phyloP scores from a whole-genome alignment of 2,888 invertebrate species.

The Eristalinus sepulchralis region DNA sequence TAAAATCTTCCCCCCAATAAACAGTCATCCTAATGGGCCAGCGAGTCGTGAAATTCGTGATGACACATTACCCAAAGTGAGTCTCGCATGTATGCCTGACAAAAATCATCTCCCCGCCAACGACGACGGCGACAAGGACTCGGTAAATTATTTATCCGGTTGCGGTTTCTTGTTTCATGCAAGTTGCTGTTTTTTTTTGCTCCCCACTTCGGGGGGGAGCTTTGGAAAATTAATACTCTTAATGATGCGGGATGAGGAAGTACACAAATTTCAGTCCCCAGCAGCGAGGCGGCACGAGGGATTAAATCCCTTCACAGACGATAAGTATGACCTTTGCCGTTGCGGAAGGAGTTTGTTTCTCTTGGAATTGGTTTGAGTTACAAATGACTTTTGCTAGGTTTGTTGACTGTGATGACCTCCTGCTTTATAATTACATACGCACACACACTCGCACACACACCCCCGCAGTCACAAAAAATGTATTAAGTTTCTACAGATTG shows the following conservation, averaged over 20 bases:
- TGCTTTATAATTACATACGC: conserved; percentile 14
- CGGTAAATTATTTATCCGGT: conserved; percentile 38
- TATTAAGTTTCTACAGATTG: conserved; percentile 28
- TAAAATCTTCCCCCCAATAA: conserved; percentile 51
- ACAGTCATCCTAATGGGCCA: conserved; percentile 38
- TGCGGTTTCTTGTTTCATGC: conserved; percentile 20
- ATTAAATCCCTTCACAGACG: conserved; percentile 4
- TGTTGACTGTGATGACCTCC: background rate
- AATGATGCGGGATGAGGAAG: conserved; percentile 30
- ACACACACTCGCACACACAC: background rate
- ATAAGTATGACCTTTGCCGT: conserved; percentile 30
- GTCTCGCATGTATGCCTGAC: background rate
- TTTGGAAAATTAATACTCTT: conserved; percentile 62
- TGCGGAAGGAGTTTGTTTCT: background rate
- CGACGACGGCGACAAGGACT: conserved; percentile 25
- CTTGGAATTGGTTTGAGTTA: conserved; percentile 50
- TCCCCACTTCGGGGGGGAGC: conserved; percentile 12
- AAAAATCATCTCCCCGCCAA: background rate
- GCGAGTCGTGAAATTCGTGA: conserved; percentile 28
- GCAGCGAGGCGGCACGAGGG: conserved; percentile 6
- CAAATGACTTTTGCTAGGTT: conserved; percentile 34
- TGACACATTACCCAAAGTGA: background rate
- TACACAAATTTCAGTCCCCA: conserved; percentile 4
- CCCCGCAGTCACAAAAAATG: background rate
- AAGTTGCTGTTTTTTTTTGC: background rate